Percentiles rank a stretch among this genome's conserved stretches.
Conservation (phyloP, 2,113 vertebrate species). For the Leiothrix lutea region DNA sequence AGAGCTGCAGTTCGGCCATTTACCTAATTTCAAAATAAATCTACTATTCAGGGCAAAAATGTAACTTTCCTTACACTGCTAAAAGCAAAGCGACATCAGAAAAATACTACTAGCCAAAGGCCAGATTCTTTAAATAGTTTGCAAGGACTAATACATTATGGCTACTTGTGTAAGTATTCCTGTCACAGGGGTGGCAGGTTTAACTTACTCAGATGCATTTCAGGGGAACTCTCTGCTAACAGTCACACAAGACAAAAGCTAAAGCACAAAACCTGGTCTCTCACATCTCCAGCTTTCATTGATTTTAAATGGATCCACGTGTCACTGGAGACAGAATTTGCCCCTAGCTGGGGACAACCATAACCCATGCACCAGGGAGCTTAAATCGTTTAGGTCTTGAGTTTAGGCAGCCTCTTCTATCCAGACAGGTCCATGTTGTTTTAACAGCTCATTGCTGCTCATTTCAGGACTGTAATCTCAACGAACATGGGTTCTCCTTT, state of each 20-base stretch:
- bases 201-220: not conserved
- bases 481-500: not conserved
- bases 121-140: constrained; percentile 41
- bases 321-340: not conserved
- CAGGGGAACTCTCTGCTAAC: not conserved
- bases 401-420: not conserved
- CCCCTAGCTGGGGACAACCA: not conserved
- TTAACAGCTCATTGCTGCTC: not conserved
- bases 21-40: constrained; percentile 15
- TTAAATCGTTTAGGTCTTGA: not conserved
- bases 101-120: constrained; percentile 30
- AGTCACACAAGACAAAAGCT: not conserved
- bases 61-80: not conserved
- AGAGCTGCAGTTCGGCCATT: not conserved
- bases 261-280: not conserved
- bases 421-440: not conserved
- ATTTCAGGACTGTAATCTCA: not conserved
- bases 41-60: not conserved
- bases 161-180: not conserved
- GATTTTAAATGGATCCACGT: not conserved
- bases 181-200: constrained; percentile 14
- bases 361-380: not conserved
- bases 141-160: not conserved
- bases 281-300: not conserved
- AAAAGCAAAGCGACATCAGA: not conserved